phyloP scores from a whole-genome alignment of 2,888 invertebrate species.

The Thalpophila matura region DNA sequence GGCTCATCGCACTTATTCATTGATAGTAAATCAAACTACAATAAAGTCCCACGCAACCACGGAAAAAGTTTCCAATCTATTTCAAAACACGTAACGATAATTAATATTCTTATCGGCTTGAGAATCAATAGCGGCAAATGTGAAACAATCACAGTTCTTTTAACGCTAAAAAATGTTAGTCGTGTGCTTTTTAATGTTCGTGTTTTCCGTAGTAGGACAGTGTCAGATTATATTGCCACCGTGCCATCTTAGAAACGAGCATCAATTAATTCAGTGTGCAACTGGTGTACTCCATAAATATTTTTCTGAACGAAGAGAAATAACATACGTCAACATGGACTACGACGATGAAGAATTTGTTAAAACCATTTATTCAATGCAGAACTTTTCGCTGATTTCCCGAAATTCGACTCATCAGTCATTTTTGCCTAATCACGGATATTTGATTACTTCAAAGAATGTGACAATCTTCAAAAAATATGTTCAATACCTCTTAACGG shows the following conservation, averaged over 20 bases:
- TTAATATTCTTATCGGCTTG: slow-evolving; percentile 22
- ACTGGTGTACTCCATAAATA: slow-evolving; percentile 38
- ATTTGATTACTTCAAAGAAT: slow-evolving; percentile 63
- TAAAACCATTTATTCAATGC: slow-evolving; percentile 31
- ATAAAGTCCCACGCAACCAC: neutral
- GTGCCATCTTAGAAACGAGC: neutral
- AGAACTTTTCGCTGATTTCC: slow-evolving; percentile 26
- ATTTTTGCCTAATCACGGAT: slow-evolving; percentile 54
- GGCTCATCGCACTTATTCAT: neutral
- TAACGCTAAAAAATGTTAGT: slow-evolving; percentile 41
- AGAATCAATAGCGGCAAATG: slow-evolving; percentile 7
- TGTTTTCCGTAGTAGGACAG: slow-evolving; percentile 27
- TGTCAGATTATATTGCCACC: slow-evolving; percentile 18
- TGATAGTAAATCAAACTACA: neutral
- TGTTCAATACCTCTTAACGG: slow-evolving; percentile 57
- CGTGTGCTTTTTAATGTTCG: slow-evolving; percentile 21
- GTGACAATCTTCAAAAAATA: slow-evolving; percentile 53
- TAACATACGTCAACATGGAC: slow-evolving; percentile 50
- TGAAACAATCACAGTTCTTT: slow-evolving; percentile 13
- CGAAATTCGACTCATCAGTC: slow-evolving; percentile 22
- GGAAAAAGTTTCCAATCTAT: neutral
- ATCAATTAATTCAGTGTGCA: slow-evolving; percentile 40
- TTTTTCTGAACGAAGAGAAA: slow-evolving; percentile 35
- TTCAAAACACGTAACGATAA: slow-evolving; percentile 3
- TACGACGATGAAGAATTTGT: slow-evolving; percentile 29